These are phyloP conservation scores for Trachelus stipa DNA, from an alignment of 2,888 invertebrate genomes.

Conservation along the genomic window DNA sequence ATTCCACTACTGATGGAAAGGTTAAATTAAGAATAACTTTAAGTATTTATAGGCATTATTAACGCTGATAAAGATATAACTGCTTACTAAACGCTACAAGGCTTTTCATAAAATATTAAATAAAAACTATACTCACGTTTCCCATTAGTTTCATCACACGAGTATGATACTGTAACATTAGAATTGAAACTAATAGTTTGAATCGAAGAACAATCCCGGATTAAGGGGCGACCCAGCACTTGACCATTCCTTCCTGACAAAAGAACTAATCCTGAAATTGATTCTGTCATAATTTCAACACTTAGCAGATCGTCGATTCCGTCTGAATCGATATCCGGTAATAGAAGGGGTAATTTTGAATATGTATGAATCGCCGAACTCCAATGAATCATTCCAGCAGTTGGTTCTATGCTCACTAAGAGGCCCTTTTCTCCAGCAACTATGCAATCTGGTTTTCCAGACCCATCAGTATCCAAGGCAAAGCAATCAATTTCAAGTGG, in stretches of 20 bases:
- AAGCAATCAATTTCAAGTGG: slow-evolving; percentile 81
- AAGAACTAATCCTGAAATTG: slow-evolving; percentile 69
- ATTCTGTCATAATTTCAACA: slow-evolving; percentile 33
- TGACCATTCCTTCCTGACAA: slow-evolving; percentile 79
- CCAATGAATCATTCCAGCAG: slow-evolving; percentile 71
- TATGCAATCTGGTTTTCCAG: slow-evolving; percentile 80
- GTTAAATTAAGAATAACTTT: neutral
- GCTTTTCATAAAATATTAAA: too few species aligned
- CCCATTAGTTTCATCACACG: slow-evolving; percentile 45
- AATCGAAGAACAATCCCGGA: slow-evolving; percentile 39
- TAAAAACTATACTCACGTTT: slow-evolving; percentile 42
- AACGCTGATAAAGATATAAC: neutral
- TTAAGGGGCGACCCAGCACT: slow-evolving; percentile 68
- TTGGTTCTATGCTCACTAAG: slow-evolving; percentile 72
- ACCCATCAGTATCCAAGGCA: slow-evolving; percentile 78
- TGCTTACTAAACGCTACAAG: slow-evolving; percentile 1
- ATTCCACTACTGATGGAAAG: neutral
- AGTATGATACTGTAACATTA: slow-evolving; percentile 45
- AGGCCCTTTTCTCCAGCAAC: slow-evolving; percentile 79
- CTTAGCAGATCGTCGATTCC: slow-evolving; percentile 76
- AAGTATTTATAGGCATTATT: neutral
- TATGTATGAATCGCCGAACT: slow-evolving; percentile 73
- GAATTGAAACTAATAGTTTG: slow-evolving; percentile 46
- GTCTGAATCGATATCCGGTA: slow-evolving; percentile 81
- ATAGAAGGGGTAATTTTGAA: slow-evolving; percentile 76